A percentile compares a stretch with the other conserved stretches of the same genome.
Conservation (phyloP, 2,113 vertebrate species). For the Kryptolebias marmoratus region DNA sequence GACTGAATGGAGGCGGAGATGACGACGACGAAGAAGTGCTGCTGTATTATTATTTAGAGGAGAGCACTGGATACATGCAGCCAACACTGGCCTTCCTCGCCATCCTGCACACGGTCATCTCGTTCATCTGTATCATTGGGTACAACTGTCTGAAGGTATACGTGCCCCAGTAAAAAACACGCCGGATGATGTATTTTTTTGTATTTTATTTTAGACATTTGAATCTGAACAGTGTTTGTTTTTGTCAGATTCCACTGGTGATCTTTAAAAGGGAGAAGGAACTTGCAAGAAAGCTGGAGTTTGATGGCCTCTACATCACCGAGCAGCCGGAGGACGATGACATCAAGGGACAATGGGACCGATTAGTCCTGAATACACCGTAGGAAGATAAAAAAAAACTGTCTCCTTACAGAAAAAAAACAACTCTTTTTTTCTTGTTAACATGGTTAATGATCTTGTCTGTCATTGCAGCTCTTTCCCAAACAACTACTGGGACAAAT, state of each 20-base stretch:
- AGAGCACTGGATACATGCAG: constrained; percentile 96
- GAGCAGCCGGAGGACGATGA: constrained; percentile 94
- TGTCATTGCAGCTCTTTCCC: constrained; percentile 86
- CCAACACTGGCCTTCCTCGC: constrained; percentile 86
- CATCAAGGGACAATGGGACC: constrained; percentile 94
- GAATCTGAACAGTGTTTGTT: neutral
- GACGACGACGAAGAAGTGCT: constrained; percentile 86
- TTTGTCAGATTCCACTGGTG: constrained; percentile 87
- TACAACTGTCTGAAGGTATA: constrained; percentile 95
- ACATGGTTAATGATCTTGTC: neutral
- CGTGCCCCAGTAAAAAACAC: constrained; percentile 7
- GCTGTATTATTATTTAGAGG: constrained; percentile 91
- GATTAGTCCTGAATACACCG: constrained; percentile 92
- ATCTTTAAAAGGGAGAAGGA: constrained; percentile 95
- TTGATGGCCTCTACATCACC: constrained; percentile 91
- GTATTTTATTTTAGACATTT: neutral
- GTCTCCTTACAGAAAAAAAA: neutral
- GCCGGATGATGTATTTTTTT: neutral
- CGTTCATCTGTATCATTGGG: constrained; percentile 95
- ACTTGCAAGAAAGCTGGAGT: constrained; percentile 92
- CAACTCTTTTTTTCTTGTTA: neutral
- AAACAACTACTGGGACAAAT: constrained; percentile 96
- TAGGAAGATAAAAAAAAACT: constrained; percentile 62
- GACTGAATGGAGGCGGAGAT: constrained; percentile 74
- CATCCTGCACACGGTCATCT: constrained; percentile 88